phyloP scores from a whole-genome alignment of 2,888 invertebrate genomes.

The Phortica magna region DNA sequence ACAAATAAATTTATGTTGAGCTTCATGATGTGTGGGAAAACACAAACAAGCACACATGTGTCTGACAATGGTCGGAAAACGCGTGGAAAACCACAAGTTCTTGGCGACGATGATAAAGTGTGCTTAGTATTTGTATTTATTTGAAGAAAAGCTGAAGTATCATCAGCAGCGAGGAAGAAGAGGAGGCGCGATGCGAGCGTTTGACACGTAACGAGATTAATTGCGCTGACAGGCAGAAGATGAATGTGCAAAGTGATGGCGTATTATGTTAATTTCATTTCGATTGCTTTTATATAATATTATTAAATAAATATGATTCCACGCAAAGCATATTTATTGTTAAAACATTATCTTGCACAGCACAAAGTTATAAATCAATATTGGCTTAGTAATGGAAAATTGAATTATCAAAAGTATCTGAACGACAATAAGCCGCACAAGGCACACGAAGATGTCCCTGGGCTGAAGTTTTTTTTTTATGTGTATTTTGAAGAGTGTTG shows the following conservation, averaged over 20 bases:
- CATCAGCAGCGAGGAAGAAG: background rate
- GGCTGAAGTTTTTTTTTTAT: background rate
- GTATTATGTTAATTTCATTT: background rate
- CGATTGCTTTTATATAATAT: background rate
- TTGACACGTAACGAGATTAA: slow-evolving; percentile 2
- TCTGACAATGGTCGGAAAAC: background rate
- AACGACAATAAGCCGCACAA: background rate
- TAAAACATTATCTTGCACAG: background rate
- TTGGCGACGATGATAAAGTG: background rate
- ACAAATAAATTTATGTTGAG: slow-evolving; percentile 15
- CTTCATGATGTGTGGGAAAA: background rate
- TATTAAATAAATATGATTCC: no score
- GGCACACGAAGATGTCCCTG: background rate
- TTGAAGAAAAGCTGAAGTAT: background rate
- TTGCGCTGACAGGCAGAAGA: slow-evolving; percentile 7
- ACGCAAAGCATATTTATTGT: no score
- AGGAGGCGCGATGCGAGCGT: background rate
- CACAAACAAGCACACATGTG: background rate
- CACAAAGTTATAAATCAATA: background rate
- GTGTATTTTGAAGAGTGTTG: no score
- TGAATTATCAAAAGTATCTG: background rate
- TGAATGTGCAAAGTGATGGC: background rate
- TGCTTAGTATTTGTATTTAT: no score
- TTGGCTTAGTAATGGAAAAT: background rate
- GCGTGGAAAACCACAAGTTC: background rate